Base-by-base conservation (phyloP, 2,797 vertebrate species). In the Gambelia wislizenii region DNA sequence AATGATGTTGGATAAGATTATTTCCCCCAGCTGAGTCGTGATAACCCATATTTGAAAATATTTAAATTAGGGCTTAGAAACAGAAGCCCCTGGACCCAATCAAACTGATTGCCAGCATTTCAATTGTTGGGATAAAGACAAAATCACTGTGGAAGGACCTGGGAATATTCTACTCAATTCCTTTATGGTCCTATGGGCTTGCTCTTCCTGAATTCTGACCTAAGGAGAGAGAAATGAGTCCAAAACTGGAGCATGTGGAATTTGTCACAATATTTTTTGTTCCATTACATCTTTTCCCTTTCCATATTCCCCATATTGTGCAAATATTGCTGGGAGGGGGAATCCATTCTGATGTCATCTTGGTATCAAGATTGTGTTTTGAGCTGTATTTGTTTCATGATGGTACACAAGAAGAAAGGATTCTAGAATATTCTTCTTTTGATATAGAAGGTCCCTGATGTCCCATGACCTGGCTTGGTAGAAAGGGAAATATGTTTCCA, bases 11-110 rank as follows among this genome's bases (percentile, higher is more conserved):
- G 33, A n/a, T 54, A 67, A 70, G 72, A 44, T 61, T 64, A 20
- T 87, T 86, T 76, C 16, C 30, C 6, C 75, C 52, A 75, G 76
- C 78, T 74, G 88, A 52, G 83, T 42, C 83, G 87, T 0, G 0
- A 72, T 87, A 61, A 86, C 42, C 78, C 69, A 86, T 78, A 90
- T 80, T 44, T 78, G 83, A 74, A 8, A 85, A 81, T 42, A 72
- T 1, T 78, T 91, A 64, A 86, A 93, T 81, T 56, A 85, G 44
- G 47, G 30, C 56, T 77, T 13, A 8, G 30, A n/a, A 77, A 59
- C 14, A 22, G 18, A 30, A n/a, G 56, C 18, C 64, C 12, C 54
- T 16, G 49, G 10, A 52, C 2, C n/a, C 69, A 56, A 74, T 10
- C 69, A 56, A 74, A 54, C 36, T 64, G 42, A 8, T 27, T 61